These are phyloP conservation scores for Agapornis roseicollis DNA, from an alignment of 2,113 vertebrate genomes.

Conservation along the genomic window DNA sequence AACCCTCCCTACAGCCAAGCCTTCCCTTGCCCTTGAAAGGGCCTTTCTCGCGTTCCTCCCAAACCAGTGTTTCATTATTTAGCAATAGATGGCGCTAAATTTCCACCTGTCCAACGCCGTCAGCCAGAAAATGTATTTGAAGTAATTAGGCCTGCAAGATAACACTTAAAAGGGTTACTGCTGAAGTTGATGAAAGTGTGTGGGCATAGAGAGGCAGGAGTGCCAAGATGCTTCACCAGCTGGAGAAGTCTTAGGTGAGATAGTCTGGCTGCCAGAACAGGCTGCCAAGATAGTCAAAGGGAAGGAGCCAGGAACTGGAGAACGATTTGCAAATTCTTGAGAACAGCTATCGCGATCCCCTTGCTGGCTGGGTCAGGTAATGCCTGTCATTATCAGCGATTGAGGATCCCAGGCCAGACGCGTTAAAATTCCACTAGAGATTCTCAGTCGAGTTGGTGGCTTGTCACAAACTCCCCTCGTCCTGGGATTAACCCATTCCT, in stretches of 20 bases:
- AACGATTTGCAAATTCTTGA: constrained; percentile 50
- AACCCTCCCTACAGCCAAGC: neutral
- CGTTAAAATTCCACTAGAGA: neutral
- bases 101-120: constrained; percentile 41
- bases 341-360: constrained; percentile 38
- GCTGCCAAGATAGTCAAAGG: constrained; percentile 65
- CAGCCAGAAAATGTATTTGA: constrained; percentile 49
- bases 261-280: constrained; percentile 67
- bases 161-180: constrained; percentile 67
- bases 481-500: neutral
- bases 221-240: constrained; percentile 64
- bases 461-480: neutral
- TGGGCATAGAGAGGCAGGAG: constrained; percentile 55
- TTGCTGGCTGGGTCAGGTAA: constrained; percentile 52
- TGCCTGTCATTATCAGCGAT: constrained; percentile 30
- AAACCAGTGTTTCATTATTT: constrained; percentile 23
- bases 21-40: fast-evolving
- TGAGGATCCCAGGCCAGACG: constrained; percentile 25
- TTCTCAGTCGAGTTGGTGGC: neutral
- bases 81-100: constrained; percentile 79
- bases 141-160: constrained; percentile 71
- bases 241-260: constrained; percentile 64
- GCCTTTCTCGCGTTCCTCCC: neutral
- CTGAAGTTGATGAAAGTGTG: constrained; percentile 61
- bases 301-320: constrained; percentile 64